These are phyloP conservation scores for Hypomecis atomaria DNA, from an alignment of 2,888 invertebrate genomes.

Conservation along the genomic window DNA sequence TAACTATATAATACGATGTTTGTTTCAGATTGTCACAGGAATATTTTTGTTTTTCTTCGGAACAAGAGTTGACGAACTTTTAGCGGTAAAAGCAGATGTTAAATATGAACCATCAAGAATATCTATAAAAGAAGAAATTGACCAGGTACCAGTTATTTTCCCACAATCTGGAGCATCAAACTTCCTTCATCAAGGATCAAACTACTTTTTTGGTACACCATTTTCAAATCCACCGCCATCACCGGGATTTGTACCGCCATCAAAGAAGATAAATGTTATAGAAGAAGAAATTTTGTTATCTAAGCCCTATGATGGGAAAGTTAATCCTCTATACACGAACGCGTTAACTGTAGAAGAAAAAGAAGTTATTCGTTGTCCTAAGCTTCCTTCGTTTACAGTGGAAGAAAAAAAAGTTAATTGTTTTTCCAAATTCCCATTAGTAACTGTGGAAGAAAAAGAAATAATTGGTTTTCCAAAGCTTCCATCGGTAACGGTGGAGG, in stretches of 20 bases:
- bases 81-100: constrained; percentile 38
- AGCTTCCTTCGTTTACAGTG: too few species aligned
- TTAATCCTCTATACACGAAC: constrained; percentile 9
- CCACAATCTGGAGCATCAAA: constrained; percentile 40
- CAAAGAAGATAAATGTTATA: constrained; percentile 6
- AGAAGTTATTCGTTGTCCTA: too few species aligned
- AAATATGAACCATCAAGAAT: constrained; percentile 43
- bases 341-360: too few species aligned
- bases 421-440: too few species aligned
- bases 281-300: not conserved
- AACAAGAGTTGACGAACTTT: constrained; percentile 33
- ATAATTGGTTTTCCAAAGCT: too few species aligned
- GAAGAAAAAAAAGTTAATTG: too few species aligned
- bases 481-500: too few species aligned
- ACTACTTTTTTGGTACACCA: constrained; percentile 58
- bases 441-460: too few species aligned
- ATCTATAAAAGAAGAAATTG: constrained; percentile 43
- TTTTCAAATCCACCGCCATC: constrained; percentile 38
- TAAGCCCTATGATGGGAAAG: constrained; percentile 21
- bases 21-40: constrained; percentile 47
- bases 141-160: constrained; percentile 26
- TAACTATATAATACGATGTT: too few species aligned
- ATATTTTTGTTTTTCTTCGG: constrained; percentile 49
- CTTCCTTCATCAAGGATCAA: constrained; percentile 55
- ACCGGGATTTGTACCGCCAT: constrained; percentile 4